phyloP scores from a whole-genome alignment of 2,888 invertebrate species.

The Masnerella sp. region DNA sequence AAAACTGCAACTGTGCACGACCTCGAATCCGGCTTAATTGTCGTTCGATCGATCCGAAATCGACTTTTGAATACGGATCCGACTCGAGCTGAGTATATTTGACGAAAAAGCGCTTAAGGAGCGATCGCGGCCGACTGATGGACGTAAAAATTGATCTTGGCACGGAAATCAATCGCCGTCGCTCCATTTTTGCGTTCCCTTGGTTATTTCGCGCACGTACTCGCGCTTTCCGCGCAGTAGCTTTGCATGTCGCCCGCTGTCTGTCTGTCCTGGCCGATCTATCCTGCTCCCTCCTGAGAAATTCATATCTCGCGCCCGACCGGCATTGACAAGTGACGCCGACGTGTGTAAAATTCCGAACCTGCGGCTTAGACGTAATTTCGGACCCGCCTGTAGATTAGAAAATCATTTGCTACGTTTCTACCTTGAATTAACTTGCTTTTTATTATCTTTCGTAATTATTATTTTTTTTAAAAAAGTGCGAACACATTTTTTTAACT shows the following conservation, averaged over 20 bases:
- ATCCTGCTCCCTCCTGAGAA: conserved; percentile 6
- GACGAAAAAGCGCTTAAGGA: too few relatives aligned
- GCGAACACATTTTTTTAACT: background rate
- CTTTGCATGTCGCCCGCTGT: background rate
- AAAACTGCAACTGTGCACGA: background rate
- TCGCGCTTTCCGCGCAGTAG: conserved; percentile 2
- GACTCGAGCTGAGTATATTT: too few relatives aligned
- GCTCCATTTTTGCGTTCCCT: background rate
- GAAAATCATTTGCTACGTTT: conserved; percentile 16
- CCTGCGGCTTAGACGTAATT: background rate
- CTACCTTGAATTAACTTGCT: conserved; percentile 19
- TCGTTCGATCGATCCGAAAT: conserved; percentile 7
- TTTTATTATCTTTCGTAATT: too few relatives aligned
- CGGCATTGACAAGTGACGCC: conserved; percentile 23
- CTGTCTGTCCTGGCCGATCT: background rate
- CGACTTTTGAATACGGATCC: conserved; percentile 8
- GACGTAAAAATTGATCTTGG: conserved; percentile 16
- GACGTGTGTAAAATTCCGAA: conserved; percentile 16
- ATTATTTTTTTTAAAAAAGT: conserved; percentile 10
- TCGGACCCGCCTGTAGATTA: conserved; percentile 5
- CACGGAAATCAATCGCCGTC: conserved; percentile 18
- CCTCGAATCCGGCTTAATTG: background rate
- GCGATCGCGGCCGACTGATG: conserved; percentile 8
- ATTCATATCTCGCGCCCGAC: conserved; percentile 7
- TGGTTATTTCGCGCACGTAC: conserved; percentile 6